phyloP scores from a whole-genome alignment of 2,888 invertebrate genomes.

The Dynastes maya region DNA sequence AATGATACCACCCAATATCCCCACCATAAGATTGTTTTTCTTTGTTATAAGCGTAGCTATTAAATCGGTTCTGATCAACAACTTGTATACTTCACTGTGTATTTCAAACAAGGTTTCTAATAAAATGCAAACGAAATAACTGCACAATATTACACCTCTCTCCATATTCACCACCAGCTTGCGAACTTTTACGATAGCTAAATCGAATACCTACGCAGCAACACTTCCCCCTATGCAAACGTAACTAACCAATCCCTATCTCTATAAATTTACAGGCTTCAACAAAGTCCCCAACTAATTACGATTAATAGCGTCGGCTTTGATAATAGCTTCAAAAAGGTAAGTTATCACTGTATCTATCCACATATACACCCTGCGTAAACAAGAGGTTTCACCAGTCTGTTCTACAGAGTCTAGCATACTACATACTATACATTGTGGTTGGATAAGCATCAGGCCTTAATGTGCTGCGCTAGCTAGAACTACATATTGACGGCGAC shows the following conservation, averaged over 20 bases:
- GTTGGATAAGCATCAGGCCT: slow-evolving; percentile 38
- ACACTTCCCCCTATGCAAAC: neutral
- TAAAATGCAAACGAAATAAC: too few species aligned
- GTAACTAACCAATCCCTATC: neutral
- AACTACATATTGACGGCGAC: slow-evolving; percentile 34
- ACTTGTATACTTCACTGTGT: too few species aligned
- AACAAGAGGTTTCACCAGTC: slow-evolving; percentile 39
- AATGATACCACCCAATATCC: too few species aligned
- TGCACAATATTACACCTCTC: too few species aligned
- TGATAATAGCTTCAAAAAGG: slow-evolving; percentile 22
- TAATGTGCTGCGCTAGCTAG: slow-evolving; percentile 30
- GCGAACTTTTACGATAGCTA: too few species aligned
- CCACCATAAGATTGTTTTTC: too few species aligned
- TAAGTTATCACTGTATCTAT: slow-evolving; percentile 14
- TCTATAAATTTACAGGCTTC: slow-evolving; percentile 13
- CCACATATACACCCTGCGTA: slow-evolving; percentile 20
- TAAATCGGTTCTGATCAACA: too few species aligned
- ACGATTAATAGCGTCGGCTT: slow-evolving; percentile 23
- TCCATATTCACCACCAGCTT: too few species aligned
- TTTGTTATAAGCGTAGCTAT: too few species aligned
- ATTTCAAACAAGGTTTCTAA: too few species aligned
- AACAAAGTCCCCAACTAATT: slow-evolving; percentile 9
- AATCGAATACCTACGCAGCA: neutral
- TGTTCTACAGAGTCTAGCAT: slow-evolving; percentile 3
- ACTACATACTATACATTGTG: slow-evolving; percentile 9